phyloP scores from a whole-genome alignment of 2,797 vertebrate species.

The Notoglanidium macrostoma region DNA sequence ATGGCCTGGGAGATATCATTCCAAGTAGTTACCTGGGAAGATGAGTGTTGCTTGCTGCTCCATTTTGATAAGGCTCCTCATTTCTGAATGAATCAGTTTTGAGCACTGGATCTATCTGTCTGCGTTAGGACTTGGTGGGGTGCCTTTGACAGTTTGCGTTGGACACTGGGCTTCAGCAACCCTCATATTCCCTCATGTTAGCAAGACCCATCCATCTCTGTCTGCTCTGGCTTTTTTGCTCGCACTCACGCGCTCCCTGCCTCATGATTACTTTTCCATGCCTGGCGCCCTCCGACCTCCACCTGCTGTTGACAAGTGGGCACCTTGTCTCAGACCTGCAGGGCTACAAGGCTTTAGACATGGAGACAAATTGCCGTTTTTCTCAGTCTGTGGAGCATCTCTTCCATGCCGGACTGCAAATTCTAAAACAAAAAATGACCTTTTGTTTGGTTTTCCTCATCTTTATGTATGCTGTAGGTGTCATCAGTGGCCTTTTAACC shows the following conservation, averaged over 20 bases:
- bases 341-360: slow-evolving; percentile 8
- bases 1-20: slow-evolving; percentile 48
- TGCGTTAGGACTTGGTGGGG: slow-evolving; percentile 70
- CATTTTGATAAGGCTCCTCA: slow-evolving; percentile 43
- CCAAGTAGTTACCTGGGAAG: slow-evolving; percentile 46
- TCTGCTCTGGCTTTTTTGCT: slow-evolving; percentile 57
- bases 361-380: slow-evolving; percentile 2
- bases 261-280: slow-evolving; percentile 54
- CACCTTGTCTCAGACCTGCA: slow-evolving; percentile 16
- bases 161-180: slow-evolving; percentile 39
- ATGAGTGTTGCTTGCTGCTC: slow-evolving; percentile 33
- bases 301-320: slow-evolving; percentile 33
- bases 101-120: slow-evolving; percentile 72
- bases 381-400: background rate
- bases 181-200: slow-evolving; percentile 65
- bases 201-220: slow-evolving; percentile 75
- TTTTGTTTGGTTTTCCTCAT: background rate
- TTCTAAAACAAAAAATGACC: background rate
- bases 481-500: background rate
- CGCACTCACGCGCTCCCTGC: slow-evolving; percentile 12
- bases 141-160: slow-evolving; percentile 62
- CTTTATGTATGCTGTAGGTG: background rate
- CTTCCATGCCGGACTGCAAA: background rate
- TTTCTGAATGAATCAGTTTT: slow-evolving; percentile 43
- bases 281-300: slow-evolving; percentile 40